Percentiles rank a stretch among this genome's conserved stretches.
These are phyloP conservation scores for Chelonoidis abingdonii DNA, from an alignment of 2,113 vertebrate species.

Conservation along the genomic window DNA sequence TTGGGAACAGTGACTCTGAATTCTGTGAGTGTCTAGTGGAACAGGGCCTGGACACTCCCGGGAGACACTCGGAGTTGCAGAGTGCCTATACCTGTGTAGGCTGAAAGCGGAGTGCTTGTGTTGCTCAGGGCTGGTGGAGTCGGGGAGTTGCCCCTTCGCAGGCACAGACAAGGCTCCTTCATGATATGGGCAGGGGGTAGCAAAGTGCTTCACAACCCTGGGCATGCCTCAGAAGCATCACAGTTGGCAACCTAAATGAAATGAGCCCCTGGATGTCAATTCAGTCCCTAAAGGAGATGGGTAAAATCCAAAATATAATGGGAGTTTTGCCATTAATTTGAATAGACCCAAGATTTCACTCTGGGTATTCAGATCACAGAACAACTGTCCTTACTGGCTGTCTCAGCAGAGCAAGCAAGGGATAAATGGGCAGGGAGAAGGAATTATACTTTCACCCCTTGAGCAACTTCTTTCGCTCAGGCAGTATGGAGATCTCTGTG, in stretches of 20 bases:
- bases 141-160: neutral
- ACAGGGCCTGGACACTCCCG: neutral
- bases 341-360: neutral
- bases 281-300: neutral
- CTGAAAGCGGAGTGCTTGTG: neutral
- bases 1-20: neutral
- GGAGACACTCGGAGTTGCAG: neutral
- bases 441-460: neutral
- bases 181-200: neutral
- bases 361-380: neutral
- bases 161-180: neutral
- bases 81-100: neutral
- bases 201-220: neutral
- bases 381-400: neutral
- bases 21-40: neutral
- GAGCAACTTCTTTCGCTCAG: neutral
- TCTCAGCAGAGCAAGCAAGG: neutral
- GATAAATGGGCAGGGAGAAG: neutral
- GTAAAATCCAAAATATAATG: neutral
- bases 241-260: neutral
- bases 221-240: neutral
- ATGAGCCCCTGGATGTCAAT: neutral
- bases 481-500: neutral
- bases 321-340: neutral
- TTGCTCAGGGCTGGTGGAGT: neutral